A percentile compares a stretch with the other conserved stretches of the same genome.
phyloP scores from a whole-genome alignment of 2,797 vertebrate species.

The Sebastolobus altivelis region DNA sequence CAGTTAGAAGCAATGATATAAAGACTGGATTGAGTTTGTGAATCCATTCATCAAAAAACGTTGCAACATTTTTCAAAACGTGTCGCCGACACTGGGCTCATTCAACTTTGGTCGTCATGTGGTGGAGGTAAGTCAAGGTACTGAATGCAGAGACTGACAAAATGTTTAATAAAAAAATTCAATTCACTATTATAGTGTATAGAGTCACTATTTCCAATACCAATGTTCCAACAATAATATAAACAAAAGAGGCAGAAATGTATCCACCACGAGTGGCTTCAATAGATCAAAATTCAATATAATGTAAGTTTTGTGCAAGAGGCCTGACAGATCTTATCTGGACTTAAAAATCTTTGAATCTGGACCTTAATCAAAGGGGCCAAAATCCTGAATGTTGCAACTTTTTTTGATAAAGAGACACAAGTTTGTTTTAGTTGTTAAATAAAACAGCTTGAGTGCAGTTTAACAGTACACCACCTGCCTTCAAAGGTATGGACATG shows the following conservation, averaged over 20 bases:
- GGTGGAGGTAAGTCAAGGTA: neutral
- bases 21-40: neutral
- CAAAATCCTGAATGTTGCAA: slow-evolving; percentile 29
- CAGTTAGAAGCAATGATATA: neutral
- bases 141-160: neutral
- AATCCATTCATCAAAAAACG: slow-evolving; percentile 16
- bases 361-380: neutral
- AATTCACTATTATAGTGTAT: too few relatives aligned
- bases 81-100: neutral
- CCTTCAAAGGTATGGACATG: slow-evolving; percentile 64
- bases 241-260: neutral
- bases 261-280: neutral
- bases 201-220: neutral
- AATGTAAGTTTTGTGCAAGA: neutral
- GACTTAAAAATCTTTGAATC: neutral
- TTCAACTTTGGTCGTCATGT: neutral
- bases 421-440: slow-evolving; percentile 26
- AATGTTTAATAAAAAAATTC: neutral
- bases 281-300: neutral
- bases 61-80: slow-evolving; percentile 42
- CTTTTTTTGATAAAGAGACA: slow-evolving; percentile 24
- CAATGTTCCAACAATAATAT: neutral
- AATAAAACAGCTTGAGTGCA: slow-evolving; percentile 3
- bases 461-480: slow-evolving; percentile 63
- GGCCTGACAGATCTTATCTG: neutral